Base-by-base conservation (phyloP, 2,888 invertebrate species). In the Colletes collaris region DNA sequence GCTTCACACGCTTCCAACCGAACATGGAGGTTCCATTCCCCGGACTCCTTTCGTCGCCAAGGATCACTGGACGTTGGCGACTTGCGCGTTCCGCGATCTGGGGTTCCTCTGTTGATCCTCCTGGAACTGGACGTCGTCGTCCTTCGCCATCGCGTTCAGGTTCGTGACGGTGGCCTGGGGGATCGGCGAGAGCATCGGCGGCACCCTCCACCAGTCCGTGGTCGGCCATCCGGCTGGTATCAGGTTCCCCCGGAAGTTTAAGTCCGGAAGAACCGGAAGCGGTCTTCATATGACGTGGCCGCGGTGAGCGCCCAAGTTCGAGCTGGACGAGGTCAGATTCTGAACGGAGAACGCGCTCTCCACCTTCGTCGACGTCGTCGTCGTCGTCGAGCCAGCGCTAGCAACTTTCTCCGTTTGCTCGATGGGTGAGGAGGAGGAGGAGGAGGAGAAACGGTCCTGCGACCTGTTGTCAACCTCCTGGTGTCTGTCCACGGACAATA, bases 251-350 rank as follows among this genome's bases (percentile, higher is more conserved):
- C 96, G 93, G 88, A 91, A 93, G 85, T 92, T 91, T 4, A 92
- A 79, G 91, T 96, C 96, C 90, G 96, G 96, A 94, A 96, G 96
- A 95, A 95, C 95, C 96, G 96, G 96, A 92, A 96, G 96, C 94
- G 96, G 96, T 95, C 96, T 96, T 97, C 96, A 97, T 95, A 97
- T 97, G 93, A 96, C 96, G 92, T 96, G 96, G 69, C 89, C 91
- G 2, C 92, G 90, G 77, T 95, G 90, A 3, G 91, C 90, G 55
- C 88, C 92, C 35, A 93, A 91, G 53, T 92, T 90, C 50, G 83
- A 86, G 58, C 83, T 88, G 53, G 84, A 91, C 10, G 90, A 90
- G 6, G 93, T 92, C 2, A 93, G 80, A 70, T 90, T 92, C 75
- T 92, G 92, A 55, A 93, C 93, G n/a, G 93, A 92, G 75, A 93